Conservation (phyloP, 2,113 vertebrate species). For the Polypterus senegalus region DNA sequence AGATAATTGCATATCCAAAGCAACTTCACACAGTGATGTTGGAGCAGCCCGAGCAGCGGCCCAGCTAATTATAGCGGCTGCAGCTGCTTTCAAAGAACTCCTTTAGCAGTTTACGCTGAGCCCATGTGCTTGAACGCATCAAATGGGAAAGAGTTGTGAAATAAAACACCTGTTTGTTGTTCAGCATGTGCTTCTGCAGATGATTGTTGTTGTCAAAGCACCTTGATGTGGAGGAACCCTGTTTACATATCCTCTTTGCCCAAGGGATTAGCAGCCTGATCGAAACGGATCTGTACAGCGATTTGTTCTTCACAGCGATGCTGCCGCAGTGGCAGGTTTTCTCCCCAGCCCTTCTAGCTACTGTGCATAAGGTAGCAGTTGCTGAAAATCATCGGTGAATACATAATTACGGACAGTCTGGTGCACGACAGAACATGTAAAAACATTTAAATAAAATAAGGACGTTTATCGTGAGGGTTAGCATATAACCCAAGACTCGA, state of each 20-base stretch:
- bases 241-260: conserved; percentile 65
- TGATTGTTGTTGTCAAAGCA: conserved; percentile 78
- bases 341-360: conserved; percentile 33
- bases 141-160: conserved; percentile 70
- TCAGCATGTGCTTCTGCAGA: conserved; percentile 72
- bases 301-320: conserved; percentile 53
- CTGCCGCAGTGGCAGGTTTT: conserved; percentile 36
- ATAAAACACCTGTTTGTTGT: conserved; percentile 84
- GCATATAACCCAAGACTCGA: too few relatives aligned
- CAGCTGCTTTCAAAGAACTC: conserved; percentile 75
- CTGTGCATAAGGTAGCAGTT: conserved; percentile 66
- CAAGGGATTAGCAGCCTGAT: conserved; percentile 67
- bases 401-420: conserved; percentile 64
- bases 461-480: too few relatives aligned
- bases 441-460: too few relatives aligned
- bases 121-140: conserved; percentile 58
- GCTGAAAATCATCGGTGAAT: conserved; percentile 62
- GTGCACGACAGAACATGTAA: conserved; percentile 45
- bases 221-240: conserved; percentile 66
- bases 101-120: conserved; percentile 61
- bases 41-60: conserved; percentile 40
- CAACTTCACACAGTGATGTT: conserved; percentile 24
- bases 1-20: too few relatives aligned
- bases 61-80: conserved; percentile 71
- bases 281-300: conserved; percentile 62